phyloP scores from a whole-genome alignment of 2,113 vertebrate species.

The Peromyscus maniculatus region DNA sequence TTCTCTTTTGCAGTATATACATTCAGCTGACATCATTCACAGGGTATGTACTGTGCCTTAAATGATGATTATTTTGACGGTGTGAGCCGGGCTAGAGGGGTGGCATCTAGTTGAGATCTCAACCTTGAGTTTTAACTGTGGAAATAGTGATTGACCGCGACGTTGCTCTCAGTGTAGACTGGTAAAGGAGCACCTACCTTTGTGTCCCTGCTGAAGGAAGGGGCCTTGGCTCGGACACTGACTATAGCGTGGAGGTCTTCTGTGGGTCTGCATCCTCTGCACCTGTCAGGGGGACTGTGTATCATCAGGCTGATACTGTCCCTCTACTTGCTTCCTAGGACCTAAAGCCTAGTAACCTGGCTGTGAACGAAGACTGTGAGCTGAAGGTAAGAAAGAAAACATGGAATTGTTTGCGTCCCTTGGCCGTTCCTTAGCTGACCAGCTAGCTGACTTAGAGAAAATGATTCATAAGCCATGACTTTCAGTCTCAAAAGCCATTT shows the following conservation, averaged over 20 bases:
- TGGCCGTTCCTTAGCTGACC: neutral
- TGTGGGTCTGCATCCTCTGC: neutral
- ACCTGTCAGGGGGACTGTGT: neutral
- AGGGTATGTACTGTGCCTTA: constrained; percentile 91
- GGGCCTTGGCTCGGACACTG: neutral
- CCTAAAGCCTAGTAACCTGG: constrained; percentile 97
- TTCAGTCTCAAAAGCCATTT: constrained; percentile 26
- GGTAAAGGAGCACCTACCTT: neutral
- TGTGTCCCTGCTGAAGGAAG: neutral
- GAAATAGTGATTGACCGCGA: neutral
- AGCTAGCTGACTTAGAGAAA: neutral
- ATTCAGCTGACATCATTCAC: constrained; percentile 99
- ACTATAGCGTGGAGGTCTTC: neutral
- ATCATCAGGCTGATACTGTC: neutral
- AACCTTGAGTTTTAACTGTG: neutral
- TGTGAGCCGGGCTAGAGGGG: neutral
- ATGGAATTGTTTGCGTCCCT: no score
- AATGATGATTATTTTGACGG: neutral
- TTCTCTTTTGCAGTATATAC: constrained; percentile 94
- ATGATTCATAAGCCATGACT: neutral
- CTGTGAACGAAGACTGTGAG: constrained; percentile 99
- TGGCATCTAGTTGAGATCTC: neutral
- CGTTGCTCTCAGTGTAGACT: neutral
- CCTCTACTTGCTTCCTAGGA: constrained; percentile 88
- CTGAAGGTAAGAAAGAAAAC: constrained; percentile 91